These are phyloP conservation scores for Spongilla lacustris DNA, from an alignment of 37 sponge, comb jelly and placozoan genomes.

Conservation along the genomic window DNA sequence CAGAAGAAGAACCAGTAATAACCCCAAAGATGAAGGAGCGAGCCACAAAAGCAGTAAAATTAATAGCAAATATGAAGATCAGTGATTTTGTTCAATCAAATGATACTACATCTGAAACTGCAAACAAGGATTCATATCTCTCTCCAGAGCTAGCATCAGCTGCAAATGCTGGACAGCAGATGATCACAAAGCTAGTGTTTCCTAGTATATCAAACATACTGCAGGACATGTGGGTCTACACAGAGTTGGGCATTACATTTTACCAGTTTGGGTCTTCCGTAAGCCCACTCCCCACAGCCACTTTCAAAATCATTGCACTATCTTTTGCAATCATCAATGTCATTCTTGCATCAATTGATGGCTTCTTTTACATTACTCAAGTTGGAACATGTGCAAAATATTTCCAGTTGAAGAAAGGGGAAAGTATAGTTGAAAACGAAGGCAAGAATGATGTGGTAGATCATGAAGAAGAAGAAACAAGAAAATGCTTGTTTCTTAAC, in stretches of 20 bases:
- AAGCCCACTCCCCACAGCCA: background rate
- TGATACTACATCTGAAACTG: background rate
- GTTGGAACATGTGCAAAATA: conserved; percentile 25
- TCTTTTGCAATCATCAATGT: conserved; percentile 16
- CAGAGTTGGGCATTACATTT: conserved; percentile 35
- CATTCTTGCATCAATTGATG: conserved; percentile 44
- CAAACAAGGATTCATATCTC: background rate
- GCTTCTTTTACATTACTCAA: conserved; percentile 42
- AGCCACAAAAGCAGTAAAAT: background rate
- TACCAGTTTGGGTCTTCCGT: background rate
- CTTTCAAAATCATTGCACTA: conserved; percentile 28
- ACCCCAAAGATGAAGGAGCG: background rate
- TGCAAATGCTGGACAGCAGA: background rate
- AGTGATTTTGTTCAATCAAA: background rate
- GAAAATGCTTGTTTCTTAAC: background rate
- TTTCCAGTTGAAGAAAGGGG: background rate
- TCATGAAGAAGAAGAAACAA: background rate
- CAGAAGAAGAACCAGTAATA: background rate
- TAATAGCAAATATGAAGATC: background rate
- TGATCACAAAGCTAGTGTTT: conserved; percentile 32
- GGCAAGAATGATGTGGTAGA: background rate
- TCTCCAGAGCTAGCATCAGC: background rate
- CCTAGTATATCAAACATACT: conserved; percentile 38
- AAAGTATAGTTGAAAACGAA: background rate
- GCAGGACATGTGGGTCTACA: conserved; percentile 49